Evolutionary conservation across 92 coral and sea anemone species (phyloP), one percentile per base, ranked within the genome.

Genomic region (Palythoa grandiflora): DNA sequence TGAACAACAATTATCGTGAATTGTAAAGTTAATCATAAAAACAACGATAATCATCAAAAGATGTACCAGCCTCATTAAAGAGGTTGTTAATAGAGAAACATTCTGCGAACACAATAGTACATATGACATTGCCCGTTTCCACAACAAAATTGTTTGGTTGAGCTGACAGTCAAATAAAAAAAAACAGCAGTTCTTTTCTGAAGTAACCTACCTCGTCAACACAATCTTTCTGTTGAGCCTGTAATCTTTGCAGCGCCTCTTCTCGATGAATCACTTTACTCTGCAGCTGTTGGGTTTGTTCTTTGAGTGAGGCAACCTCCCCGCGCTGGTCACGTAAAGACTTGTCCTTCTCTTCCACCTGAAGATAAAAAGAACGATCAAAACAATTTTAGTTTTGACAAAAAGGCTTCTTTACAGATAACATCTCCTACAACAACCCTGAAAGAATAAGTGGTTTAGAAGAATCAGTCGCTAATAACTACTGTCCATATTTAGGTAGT

Each of bases 201-300:
- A 38, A 21, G 6, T 38, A 57, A 9, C 90, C 85, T 61, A 97
- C 99, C 96, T 97, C 99, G 21, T 96, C 98, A 9, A 97, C 89
- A 71, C 96, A 97, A 88, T 97, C 99, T 73, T 97, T 97, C 85
- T 97, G 99, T 80, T 97, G 99, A 36, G 89, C 92, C 86, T 97
- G 98, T n/a, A 97, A 93, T 81, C 99, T 93, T 87, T 95, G 96
- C 47, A 97, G 88, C 61, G 99, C 99, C 87, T 95, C 99, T 21
- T 95, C 99, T 70, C 99, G 93, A 84, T 97, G 98, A 66, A 87
- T 84, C 77, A 97, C 99, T 91, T 95, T 97, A 12, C 88, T 89
- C 53, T 93, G 89, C 1, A 96, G 79, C 51, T 97, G 98, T 40
- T 89, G 80, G 16, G 90, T 59, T 36, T 95, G 98, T 38, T 95